Evolutionary conservation across 1,140 invertebrate genomes (phyloP).

Genomic region (Microplitis demolitor): DNA sequence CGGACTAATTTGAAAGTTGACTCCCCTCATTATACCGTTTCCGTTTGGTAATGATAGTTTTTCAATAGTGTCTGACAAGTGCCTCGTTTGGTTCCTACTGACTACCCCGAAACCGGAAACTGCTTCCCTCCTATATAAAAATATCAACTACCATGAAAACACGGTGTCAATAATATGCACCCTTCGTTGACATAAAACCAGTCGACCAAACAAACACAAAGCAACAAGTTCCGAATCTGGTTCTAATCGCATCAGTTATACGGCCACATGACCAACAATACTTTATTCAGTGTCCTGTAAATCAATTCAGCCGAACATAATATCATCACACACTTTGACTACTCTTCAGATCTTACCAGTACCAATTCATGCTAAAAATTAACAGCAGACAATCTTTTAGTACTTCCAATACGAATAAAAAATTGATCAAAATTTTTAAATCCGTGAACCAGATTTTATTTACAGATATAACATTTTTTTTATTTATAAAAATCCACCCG

Average conservation of each 20-base stretch:
- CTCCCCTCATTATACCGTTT: slow-evolving; percentile 35
- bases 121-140: slow-evolving; percentile 33
- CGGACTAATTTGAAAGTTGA: slow-evolving; percentile 29
- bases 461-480: neutral
- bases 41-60: slow-evolving; percentile 42
- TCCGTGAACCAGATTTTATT: neutral
- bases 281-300: neutral
- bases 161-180: slow-evolving; percentile 50
- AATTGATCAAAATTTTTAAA: neutral
- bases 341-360: neutral
- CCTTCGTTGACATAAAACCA: slow-evolving; percentile 44
- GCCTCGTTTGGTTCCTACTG: slow-evolving; percentile 39
- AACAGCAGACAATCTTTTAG: neutral
- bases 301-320: neutral
- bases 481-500: no score
- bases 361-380: neutral
- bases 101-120: slow-evolving; percentile 47
- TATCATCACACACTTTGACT: neutral
- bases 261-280: slow-evolving; percentile 2
- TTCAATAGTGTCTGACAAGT: slow-evolving; percentile 42
- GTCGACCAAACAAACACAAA: slow-evolving; percentile 38
- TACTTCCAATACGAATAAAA: no score
- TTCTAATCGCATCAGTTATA: slow-evolving; percentile 24
- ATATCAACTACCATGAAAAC: slow-evolving; percentile 33
- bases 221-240: slow-evolving; percentile 47